These are phyloP conservation scores for Mirza zaza DNA, from an alignment of 2,113 vertebrate species.

Conservation along the genomic window DNA sequence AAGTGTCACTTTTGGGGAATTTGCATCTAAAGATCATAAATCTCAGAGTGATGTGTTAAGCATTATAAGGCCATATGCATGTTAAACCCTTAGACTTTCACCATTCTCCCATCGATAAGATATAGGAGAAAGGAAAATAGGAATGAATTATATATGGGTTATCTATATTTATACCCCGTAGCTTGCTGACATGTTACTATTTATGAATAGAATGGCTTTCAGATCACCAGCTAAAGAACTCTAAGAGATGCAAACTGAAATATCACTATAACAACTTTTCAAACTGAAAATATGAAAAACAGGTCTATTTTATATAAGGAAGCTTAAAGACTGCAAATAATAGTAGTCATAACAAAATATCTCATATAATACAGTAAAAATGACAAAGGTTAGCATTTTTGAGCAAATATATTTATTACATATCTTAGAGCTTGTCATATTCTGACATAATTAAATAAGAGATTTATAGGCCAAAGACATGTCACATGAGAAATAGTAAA, in stretches of 20 bases:
- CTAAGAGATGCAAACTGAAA: constrained; percentile 2
- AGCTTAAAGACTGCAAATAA: background rate
- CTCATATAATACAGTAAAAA: background rate
- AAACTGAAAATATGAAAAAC: constrained; percentile 39
- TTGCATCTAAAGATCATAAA: background rate
- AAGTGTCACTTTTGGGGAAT: constrained; percentile 22
- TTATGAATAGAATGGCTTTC: constrained; percentile 18
- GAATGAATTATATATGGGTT: background rate
- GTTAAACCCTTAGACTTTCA: background rate
- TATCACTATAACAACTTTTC: background rate
- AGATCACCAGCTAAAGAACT: constrained; percentile 15
- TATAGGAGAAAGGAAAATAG: background rate
- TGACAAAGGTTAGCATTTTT: background rate
- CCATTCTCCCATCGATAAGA: background rate
- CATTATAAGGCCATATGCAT: background rate
- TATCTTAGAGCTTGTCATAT: background rate
- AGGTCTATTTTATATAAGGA: background rate
- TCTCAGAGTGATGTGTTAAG: background rate
- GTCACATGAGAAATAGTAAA: background rate
- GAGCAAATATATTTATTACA: constrained; percentile 21
- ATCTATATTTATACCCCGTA: background rate
- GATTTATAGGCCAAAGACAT: background rate
- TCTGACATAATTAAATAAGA: background rate
- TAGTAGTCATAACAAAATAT: background rate
- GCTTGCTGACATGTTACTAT: background rate